These are phyloP conservation scores for Saimiri boliviensis DNA, from an alignment of 2,113 vertebrate species.

Conservation along the genomic window DNA sequence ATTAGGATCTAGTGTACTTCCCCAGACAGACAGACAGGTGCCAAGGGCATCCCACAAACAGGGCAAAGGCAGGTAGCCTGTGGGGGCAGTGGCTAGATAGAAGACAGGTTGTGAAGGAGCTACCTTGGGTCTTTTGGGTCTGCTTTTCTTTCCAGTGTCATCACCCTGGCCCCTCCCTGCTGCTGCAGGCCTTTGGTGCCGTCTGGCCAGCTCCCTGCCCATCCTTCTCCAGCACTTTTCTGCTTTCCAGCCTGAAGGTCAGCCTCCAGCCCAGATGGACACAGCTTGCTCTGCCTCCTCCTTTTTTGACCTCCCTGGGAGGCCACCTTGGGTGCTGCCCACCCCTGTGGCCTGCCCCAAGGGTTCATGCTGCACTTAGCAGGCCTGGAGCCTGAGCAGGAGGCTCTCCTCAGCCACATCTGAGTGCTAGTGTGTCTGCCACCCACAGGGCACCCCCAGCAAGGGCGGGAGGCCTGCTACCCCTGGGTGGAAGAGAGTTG, in stretches of 20 bases:
- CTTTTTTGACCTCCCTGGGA: background rate
- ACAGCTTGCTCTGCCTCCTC: background rate
- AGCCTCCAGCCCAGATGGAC: background rate
- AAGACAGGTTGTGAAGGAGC: background rate
- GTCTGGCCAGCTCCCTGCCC: background rate
- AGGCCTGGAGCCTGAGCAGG: background rate
- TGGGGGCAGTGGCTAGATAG: background rate
- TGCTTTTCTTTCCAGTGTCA: background rate
- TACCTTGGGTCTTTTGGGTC: background rate
- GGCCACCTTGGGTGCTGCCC: background rate
- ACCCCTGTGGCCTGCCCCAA: background rate
- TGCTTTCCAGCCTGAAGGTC: background rate
- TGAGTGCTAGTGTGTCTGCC: background rate
- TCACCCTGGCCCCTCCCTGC: background rate
- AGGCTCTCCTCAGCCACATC: background rate
- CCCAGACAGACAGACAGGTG: background rate
- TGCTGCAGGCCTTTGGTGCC: background rate
- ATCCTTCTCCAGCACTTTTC: background rate
- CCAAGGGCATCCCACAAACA: background rate
- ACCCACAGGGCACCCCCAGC: background rate
- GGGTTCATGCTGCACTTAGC: background rate
- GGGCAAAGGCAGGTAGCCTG: background rate
- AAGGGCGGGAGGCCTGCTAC: background rate
- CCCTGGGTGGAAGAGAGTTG: too few relatives aligned
- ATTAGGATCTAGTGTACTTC: background rate